These are phyloP conservation scores for Bungarus multicinctus DNA, from an alignment of 2,113 vertebrate species.

Conservation along the genomic window DNA sequence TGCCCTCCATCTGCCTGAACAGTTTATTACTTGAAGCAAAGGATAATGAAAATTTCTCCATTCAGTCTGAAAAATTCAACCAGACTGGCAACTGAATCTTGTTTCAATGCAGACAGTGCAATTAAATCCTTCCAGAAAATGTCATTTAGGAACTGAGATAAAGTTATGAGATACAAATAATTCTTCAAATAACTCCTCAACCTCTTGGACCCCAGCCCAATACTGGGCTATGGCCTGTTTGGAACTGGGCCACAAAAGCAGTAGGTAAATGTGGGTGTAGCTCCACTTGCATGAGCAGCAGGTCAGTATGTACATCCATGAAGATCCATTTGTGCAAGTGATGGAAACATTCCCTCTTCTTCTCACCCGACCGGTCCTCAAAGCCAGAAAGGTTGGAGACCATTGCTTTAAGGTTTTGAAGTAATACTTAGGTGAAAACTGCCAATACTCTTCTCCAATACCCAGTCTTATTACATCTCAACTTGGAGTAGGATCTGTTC, in stretches of 20 bases:
- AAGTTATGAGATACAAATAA: not conserved
- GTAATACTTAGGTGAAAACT: not conserved
- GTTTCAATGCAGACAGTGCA: not conserved
- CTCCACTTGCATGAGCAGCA: not conserved
- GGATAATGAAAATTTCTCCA: not conserved
- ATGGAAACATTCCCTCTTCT: not conserved
- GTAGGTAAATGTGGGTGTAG: not conserved
- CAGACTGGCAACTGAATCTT: not conserved
- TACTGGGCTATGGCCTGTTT: too few species aligned
- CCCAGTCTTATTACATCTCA: not conserved
- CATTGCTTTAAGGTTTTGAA: not conserved
- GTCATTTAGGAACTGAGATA: not conserved
- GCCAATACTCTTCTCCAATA: not conserved
- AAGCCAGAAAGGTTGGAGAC: not conserved
- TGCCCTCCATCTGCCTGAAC: not conserved
- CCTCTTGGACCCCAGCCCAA: too few species aligned
- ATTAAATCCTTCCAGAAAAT: not conserved
- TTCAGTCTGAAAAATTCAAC: not conserved
- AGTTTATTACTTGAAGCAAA: not conserved
- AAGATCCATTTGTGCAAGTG: not conserved
- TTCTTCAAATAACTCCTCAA: not conserved
- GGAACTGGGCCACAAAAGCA: not conserved
- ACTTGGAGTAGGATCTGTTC: not conserved
- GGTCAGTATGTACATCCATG: too few species aligned
- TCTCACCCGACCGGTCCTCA: not conserved